Conservation (phyloP, 1,140 invertebrate species). For the Ceratoteleas bidentatus region DNA sequence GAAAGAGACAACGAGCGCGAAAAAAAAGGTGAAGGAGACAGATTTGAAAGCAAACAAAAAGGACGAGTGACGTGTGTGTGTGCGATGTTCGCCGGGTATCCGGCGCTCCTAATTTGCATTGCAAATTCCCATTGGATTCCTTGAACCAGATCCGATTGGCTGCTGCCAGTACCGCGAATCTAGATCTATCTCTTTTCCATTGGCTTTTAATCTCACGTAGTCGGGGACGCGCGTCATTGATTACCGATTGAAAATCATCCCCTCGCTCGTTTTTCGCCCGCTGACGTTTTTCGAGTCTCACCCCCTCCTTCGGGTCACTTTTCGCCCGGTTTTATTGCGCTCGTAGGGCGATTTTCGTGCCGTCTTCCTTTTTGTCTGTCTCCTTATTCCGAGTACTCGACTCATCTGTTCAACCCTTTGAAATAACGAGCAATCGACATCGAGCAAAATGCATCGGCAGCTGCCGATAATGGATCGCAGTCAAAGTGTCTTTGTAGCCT, state of each 20-base stretch:
- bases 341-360: conserved; percentile 48
- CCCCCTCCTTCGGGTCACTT: conserved; percentile 8
- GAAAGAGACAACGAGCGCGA: conserved; percentile 56
- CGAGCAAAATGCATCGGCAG: conserved; percentile 70
- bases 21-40: conserved; percentile 64
- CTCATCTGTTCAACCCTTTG: conserved; percentile 64
- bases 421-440: conserved; percentile 69
- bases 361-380: conserved; percentile 58
- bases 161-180: conserved; percentile 79
- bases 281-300: conserved; percentile 15
- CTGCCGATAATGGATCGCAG: conserved; percentile 73
- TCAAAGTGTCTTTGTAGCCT: conserved; percentile 67
- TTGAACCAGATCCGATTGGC: conserved; percentile 81
- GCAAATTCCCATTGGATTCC: conserved; percentile 80
- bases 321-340: conserved; percentile 37
- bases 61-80: conserved; percentile 72
- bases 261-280: conserved; percentile 22
- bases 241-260: conserved; percentile 78
- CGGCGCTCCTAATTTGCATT: conserved; percentile 78
- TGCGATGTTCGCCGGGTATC: conserved; percentile 74
- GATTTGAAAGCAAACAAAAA: conserved; percentile 72
- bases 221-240: conserved; percentile 79
- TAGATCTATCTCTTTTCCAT: conserved; percentile 79
- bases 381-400: conserved; percentile 62
- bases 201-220: conserved; percentile 74